Evolutionary conservation across 2,888 invertebrate species (phyloP).

Genomic region (Pristionchus fissidentatus): DNA sequence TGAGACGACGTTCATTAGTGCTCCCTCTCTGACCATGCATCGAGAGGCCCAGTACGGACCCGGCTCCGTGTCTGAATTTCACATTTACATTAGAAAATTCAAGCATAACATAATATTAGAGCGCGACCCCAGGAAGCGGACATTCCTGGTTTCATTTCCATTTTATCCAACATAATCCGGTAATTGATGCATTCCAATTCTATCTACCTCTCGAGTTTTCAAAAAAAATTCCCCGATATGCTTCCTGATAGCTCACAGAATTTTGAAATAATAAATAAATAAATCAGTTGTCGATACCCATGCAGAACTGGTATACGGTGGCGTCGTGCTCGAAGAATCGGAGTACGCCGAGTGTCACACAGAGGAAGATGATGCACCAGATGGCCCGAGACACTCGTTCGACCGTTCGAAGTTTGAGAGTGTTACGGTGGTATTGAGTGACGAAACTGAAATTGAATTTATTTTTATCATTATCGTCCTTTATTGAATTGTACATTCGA

Average conservation of each 20-base stretch:
- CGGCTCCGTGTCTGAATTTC: slow-evolving; percentile 70
- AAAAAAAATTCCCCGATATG: no score
- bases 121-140: no score
- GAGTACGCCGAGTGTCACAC: slow-evolving; percentile 68
- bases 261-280: not conserved
- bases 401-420: slow-evolving; percentile 72
- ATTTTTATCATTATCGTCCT: not conserved
- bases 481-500: not conserved
- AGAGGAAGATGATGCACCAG: slow-evolving; percentile 73
- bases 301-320: slow-evolving; percentile 73
- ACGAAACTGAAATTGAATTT: slow-evolving; percentile 62
- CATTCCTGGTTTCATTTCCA: no score
- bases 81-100: not conserved
- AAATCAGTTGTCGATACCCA: slow-evolving; percentile 58
- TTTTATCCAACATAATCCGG: no score
- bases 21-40: slow-evolving; percentile 74
- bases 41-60: slow-evolving; percentile 72
- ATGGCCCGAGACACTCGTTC: slow-evolving; percentile 74
- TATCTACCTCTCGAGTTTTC: not conserved
- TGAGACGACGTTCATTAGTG: slow-evolving; percentile 69
- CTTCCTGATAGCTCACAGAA: no score
- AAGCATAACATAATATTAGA: no score
- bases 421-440: slow-evolving; percentile 74
- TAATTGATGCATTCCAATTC: no score
- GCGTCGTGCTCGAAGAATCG: slow-evolving; percentile 74